Base-by-base conservation (phyloP, 1,140 invertebrate genomes). In the Aplysia californica region DNA sequence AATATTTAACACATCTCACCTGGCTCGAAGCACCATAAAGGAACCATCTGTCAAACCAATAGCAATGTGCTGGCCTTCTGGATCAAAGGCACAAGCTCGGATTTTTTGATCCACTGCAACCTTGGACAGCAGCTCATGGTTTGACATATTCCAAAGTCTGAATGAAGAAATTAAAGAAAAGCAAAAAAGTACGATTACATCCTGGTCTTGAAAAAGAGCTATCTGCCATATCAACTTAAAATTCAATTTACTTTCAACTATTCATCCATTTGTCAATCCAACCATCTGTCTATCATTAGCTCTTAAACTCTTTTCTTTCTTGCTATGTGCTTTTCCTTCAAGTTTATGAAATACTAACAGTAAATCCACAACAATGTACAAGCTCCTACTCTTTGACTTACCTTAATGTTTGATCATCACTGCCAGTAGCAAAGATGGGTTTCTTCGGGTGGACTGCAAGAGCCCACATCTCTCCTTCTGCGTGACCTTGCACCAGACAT, bases 371-470 rank as follows among this genome's bases (percentile, higher is more conserved):
- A n/a, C n/a, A n/a, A n/a, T n/a, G n/a, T n/a, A n/a, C n/a, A n/a
- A n/a, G n/a, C n/a, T n/a, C n/a, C n/a, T n/a, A n/a, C n/a, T n/a
- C n/a, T n/a, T n/a, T n/a, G n/a, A n/a, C 21, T 44, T 78, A 90
- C 89, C 89, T 85, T 15, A 90, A 77, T n/a, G 88, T 89, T 44
- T 88, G 86, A 72, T 90, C 89, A 84, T 90, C 89, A 83, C 89
- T 89, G 18, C 84, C 89, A 6, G 89, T 90, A 6, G 86, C 89
- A 86, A 90, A 89, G 44, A 90, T 84, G 10, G 86, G 83, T 76
- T 89, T 89, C 56, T 83, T 83, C 1, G 88, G 87, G 79, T 89
- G 88, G 29, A 87, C 81, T 26, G 88, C 89, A 38, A 90, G 71
- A 21, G 87, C 88, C 89, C 89, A 90, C 39, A 90, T 79, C 72